These are phyloP conservation scores for Tanytarsus gracilentus DNA, from an alignment of 2,888 invertebrate genomes.

Conservation along the genomic window DNA sequence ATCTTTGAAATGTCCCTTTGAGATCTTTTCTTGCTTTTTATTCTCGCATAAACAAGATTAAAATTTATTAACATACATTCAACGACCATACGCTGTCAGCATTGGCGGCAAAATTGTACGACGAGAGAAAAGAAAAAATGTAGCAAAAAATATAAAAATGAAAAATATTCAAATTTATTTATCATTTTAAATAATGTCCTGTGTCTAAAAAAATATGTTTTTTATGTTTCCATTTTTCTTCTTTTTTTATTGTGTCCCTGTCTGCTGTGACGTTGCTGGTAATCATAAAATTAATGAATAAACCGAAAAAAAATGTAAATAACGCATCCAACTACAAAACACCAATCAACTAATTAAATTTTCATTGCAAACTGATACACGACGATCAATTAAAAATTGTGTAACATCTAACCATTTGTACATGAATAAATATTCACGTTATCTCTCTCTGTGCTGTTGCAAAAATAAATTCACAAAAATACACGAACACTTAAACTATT, in stretches of 20 bases:
- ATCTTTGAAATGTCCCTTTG: not conserved
- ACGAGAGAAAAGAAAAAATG: slow-evolving; percentile 15
- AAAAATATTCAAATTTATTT: not conserved
- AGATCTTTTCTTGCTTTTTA: not conserved
- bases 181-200: slow-evolving; percentile 26
- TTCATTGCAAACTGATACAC: too few species aligned
- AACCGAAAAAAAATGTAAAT: slow-evolving; percentile 35
- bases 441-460: too few species aligned
- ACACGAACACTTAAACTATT: too few species aligned
- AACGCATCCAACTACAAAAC: not conserved
- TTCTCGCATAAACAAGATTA: not conserved
- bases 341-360: not conserved
- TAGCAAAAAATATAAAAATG: slow-evolving; percentile 13
- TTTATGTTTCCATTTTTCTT: slow-evolving; percentile 37
- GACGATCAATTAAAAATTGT: too few species aligned
- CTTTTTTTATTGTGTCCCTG: slow-evolving; percentile 43
- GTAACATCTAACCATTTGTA: too few species aligned
- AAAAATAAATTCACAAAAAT: too few species aligned
- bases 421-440: too few species aligned
- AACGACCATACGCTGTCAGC: not conserved
- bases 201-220: slow-evolving; percentile 27
- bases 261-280: slow-evolving; percentile 37
- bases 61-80: not conserved
- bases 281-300: slow-evolving; percentile 8
- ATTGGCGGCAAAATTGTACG: not conserved